Evolutionary conservation across 2,113 vertebrate species (phyloP).

Genomic region (Macaca nemestrina): DNA sequence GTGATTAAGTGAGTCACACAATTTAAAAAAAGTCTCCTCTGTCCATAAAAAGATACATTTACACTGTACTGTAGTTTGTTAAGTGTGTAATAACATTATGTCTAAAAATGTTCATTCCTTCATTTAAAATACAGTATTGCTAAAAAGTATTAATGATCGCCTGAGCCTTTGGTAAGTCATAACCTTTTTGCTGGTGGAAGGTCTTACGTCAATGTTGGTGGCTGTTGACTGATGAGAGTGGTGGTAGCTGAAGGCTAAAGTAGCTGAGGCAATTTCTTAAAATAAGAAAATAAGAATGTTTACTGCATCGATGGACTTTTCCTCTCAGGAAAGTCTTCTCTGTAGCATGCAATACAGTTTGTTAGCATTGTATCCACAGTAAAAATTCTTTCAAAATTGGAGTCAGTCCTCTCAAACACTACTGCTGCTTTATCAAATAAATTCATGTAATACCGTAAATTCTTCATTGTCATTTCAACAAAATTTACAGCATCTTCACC

Average conservation of each 20-base stretch:
- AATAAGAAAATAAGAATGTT: background rate
- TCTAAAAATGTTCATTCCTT: background rate
- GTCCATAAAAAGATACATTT: background rate
- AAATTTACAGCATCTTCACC: background rate
- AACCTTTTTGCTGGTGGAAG: background rate
- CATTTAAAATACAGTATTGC: background rate
- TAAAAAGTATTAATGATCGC: background rate
- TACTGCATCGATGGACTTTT: background rate
- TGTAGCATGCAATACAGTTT: background rate
- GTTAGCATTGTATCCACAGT: background rate
- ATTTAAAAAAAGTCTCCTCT: background rate
- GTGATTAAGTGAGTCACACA: background rate
- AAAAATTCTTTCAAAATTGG: background rate
- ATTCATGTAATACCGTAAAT: background rate
- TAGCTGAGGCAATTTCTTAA: background rate
- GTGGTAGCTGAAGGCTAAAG: background rate
- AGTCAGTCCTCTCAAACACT: background rate
- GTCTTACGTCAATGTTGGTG: background rate
- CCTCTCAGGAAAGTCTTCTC: background rate
- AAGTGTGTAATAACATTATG: background rate
- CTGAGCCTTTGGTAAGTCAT: background rate
- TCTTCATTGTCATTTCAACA: background rate
- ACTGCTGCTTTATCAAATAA: background rate
- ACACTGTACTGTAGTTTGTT: background rate
- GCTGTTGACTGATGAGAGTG: background rate